Evolutionary conservation across 2,888 invertebrate genomes (phyloP), one percentile per base, ranked within the genome.

Genomic region (Caenorhabditis macrosperma): DNA sequence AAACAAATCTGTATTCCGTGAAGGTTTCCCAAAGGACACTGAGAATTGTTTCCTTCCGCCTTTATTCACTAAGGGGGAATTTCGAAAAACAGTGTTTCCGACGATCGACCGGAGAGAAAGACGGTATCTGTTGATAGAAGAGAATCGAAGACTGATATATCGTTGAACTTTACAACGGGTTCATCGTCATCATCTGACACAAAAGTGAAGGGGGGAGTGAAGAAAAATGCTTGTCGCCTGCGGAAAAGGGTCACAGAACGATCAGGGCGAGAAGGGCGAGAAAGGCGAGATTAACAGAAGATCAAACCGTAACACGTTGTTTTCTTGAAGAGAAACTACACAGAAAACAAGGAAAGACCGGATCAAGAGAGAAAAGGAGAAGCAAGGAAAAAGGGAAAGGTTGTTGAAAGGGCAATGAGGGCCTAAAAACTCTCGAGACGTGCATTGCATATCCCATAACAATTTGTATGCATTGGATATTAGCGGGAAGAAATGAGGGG

Each of bases 401-500:
- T 30, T 28, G 54, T 38, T 38, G 41, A 66, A 55, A 71, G 71
- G 71, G 71, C 71, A 55, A 41, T 52, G 46, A 61, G 10, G 50
- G 50, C 15, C 44, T 35, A 64, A 64, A 50, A 69, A 74, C 64
- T 64, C 71, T 72, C 59, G 54, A 57, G 63, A 33, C 74, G 50
- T 72, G 57, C 57, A 35, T 48, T 38, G 48, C 64, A 50, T 74
- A 64, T 64, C 74, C 59, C 74, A 74, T 64, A 74, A 64, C 74
- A 74, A 74, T 74, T 72, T 74, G 64, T 74, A 74, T 74, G 74
- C 64, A 74, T 74, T 64, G 64, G 74, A 74, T 57, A 74, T 74
- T 64, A 50, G 59, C 64, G 74, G 61, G 17, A 57, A 72, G 55
- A 38, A 54, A 52, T 30, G 44, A 41, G 41, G 48, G 64, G 63